A percentile compares a stretch with the other conserved stretches of the same genome.
These are phyloP conservation scores for Karalla daura DNA, from an alignment of 2,797 vertebrate genomes.

Conservation along the genomic window DNA sequence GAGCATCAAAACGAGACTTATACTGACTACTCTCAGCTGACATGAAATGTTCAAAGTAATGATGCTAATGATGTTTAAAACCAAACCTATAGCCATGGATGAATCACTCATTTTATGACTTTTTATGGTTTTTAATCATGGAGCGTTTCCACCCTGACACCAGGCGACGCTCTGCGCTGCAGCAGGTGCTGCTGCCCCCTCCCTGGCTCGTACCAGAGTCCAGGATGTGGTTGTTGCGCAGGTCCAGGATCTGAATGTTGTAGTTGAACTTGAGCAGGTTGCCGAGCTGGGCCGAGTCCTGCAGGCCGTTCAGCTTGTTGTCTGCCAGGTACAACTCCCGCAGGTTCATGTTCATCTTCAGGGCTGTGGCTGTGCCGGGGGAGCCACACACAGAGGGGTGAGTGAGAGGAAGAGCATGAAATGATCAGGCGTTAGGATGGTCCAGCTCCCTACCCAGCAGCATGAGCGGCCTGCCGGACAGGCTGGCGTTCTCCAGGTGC, in stretches of 20 bases:
- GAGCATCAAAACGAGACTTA: too few relatives aligned
- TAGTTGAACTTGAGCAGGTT: conserved; percentile 96
- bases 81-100: too few relatives aligned
- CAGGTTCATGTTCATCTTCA: conserved; percentile 97
- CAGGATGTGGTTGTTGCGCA: conserved; percentile 94
- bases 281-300: conserved; percentile 94
- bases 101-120: too few relatives aligned
- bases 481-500: conserved; percentile 91
- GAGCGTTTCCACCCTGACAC: neutral
- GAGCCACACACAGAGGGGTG: neutral
- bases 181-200: neutral
- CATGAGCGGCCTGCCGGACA: conserved; percentile 93
- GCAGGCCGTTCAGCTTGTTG: conserved; percentile 93
- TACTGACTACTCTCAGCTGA: too few relatives aligned
- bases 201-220: conserved; percentile 87
- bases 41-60: too few relatives aligned
- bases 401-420: neutral
- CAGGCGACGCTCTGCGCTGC: neutral
- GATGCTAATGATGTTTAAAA: too few relatives aligned
- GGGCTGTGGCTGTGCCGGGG: conserved; percentile 93
- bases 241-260: conserved; percentile 93
- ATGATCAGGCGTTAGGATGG: neutral
- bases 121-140: too few relatives aligned
- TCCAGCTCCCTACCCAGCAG: conserved; percentile 86
- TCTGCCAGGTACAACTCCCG: conserved; percentile 94